Conservation (phyloP, 2,113 vertebrate species). For the Sturnus vulgaris region DNA sequence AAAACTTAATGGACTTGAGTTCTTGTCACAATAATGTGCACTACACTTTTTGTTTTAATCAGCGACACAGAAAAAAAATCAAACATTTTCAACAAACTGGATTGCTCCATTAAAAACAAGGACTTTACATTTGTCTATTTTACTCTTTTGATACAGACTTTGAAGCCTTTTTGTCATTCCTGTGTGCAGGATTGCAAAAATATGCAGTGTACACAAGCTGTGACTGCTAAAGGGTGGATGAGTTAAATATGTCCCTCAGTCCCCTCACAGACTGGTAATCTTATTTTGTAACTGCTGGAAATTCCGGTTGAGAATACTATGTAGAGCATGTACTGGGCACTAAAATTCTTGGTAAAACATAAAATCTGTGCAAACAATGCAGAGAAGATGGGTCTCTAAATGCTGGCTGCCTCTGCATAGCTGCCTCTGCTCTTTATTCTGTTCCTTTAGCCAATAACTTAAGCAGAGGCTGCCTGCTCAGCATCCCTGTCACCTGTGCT, state of each 20-base stretch:
- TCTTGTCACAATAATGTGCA: not conserved
- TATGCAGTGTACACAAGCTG: not conserved
- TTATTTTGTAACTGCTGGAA: constrained; percentile 14
- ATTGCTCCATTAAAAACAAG: not conserved
- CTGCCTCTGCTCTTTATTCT: not conserved
- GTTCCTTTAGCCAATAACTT: not conserved
- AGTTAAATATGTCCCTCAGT: not conserved
- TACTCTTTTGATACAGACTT: not conserved
- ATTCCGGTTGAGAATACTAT: not conserved
- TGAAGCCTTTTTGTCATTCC: not conserved
- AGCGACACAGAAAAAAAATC: not conserved
- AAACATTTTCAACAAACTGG: not conserved
- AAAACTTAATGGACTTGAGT: not conserved
- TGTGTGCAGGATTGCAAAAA: not conserved
- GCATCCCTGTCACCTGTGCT: constrained; percentile 48
- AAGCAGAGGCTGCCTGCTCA: not conserved
- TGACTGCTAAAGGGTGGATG: not conserved
- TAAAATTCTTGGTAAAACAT: constrained; percentile 10
- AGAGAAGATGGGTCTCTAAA: not conserved
- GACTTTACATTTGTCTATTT: not conserved
- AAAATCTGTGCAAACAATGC: constrained; percentile 18
- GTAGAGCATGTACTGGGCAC: not conserved
- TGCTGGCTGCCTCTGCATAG: not conserved
- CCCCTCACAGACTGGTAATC: not conserved
- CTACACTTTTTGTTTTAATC: not conserved